A percentile compares a stretch with the other conserved stretches of the same genome.
phyloP scores from a whole-genome alignment of 2,888 invertebrate genomes.

The Napeogenes sylphis region DNA sequence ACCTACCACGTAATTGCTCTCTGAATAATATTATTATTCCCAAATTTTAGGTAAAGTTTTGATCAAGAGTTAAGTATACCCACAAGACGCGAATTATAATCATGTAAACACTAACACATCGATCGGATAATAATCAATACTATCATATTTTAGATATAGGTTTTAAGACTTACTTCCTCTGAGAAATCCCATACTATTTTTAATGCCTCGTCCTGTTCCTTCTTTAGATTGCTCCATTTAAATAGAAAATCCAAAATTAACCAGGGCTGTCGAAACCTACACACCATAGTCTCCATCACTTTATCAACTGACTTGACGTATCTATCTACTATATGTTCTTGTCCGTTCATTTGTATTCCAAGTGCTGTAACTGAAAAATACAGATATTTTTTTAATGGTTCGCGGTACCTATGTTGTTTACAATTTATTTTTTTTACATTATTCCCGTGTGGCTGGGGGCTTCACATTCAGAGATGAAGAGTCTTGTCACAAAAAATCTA shows the following conservation, averaged over 20 bases:
- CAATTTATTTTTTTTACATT: too few species aligned
- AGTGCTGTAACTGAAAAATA: conserved; percentile 21
- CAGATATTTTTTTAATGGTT: not conserved
- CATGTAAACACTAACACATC: too few species aligned
- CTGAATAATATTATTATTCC: too few species aligned
- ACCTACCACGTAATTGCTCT: too few species aligned
- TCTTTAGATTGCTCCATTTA: conserved; percentile 18
- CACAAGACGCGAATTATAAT: not conserved
- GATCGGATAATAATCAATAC: not conserved
- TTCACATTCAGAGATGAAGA: too few species aligned
- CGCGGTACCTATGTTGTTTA: too few species aligned
- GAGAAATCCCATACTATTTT: conserved; percentile 17
- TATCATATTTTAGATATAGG: not conserved
- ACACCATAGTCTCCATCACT: conserved; percentile 15
- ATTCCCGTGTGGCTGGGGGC: too few species aligned
- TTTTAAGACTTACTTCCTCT: conserved; percentile 13
- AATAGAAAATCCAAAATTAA: conserved; percentile 16
- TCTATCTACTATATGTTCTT: conserved; percentile 10
- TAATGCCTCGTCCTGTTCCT: conserved; percentile 16
- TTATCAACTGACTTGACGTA: conserved; percentile 17
- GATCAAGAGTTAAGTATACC: too few species aligned
- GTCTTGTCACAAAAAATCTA: too few species aligned
- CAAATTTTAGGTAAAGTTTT: too few species aligned
- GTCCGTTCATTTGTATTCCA: conserved; percentile 17
- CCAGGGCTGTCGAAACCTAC: conserved; percentile 19